Conservation (phyloP, 2,888 invertebrate genomes). For the Actias luna region DNA sequence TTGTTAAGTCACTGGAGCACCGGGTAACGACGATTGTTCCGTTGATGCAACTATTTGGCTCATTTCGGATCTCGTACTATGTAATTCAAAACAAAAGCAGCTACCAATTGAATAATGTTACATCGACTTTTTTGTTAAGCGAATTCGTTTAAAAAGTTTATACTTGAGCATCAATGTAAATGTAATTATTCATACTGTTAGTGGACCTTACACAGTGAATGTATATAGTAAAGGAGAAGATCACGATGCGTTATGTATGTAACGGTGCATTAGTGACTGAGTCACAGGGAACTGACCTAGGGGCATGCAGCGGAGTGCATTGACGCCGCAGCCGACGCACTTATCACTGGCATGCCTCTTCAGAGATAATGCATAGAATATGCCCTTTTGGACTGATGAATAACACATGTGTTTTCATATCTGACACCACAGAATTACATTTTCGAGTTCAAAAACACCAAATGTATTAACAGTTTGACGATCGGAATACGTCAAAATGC, state of each 20-base stretch:
- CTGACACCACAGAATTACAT: constrained; percentile 56
- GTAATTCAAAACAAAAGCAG: constrained; percentile 19
- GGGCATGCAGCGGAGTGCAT: constrained; percentile 77
- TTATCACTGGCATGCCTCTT: constrained; percentile 77
- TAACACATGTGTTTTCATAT: constrained; percentile 72
- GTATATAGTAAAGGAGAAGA: constrained; percentile 46
- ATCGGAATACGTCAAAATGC: constrained; percentile 15
- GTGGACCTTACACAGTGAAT: neutral
- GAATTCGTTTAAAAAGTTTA: neutral
- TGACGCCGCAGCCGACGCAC: constrained; percentile 71
- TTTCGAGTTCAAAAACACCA: constrained; percentile 57
- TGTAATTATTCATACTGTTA: constrained; percentile 3
- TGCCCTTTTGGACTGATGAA: constrained; percentile 66
- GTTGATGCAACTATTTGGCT: constrained; percentile 50
- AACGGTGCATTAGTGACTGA: constrained; percentile 77
- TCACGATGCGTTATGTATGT: constrained; percentile 67
- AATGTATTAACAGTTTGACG: constrained; percentile 38
- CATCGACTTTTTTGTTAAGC: constrained; percentile 33
- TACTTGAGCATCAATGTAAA: constrained; percentile 26
- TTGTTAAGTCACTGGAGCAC: constrained; percentile 74
- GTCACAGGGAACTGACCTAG: constrained; percentile 81
- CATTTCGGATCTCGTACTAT: constrained; percentile 40
- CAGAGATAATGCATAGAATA: constrained; percentile 74
- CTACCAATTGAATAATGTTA: constrained; percentile 22
- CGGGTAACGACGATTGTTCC: constrained; percentile 68